Base-by-base conservation (phyloP, 2,888 invertebrate species). In the Ectobius pallidus region DNA sequence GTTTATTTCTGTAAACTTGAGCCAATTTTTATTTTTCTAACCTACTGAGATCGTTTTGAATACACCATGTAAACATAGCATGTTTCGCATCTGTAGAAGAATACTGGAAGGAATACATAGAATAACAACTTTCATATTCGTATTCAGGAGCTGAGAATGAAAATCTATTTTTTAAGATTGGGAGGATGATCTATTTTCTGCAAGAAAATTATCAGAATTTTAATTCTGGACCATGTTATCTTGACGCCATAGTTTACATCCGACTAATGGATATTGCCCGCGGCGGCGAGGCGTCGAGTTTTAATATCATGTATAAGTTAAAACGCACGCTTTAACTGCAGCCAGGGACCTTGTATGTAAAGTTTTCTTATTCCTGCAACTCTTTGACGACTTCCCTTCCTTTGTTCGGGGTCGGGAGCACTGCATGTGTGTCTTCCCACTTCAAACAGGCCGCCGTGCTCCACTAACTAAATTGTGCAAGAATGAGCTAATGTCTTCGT, bases 351-450 rank as follows among this genome's bases (percentile, higher is more conserved):
- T 30, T 30, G 52, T 52, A 25, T 22, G 52, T 52, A 52, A 25
- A 25, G 52, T 52, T n/a, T 52, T 52, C 52, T 52, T 30, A 30
- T 32, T 30, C 58, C 25, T 25, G 58, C 30, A 58, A 14, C 25
- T 30, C 58, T 58, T 58, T 58, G 58, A 58, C 16, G 30, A 58
- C n/a, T 6, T 16, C 25, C 52, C 52, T 52, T 52, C 52, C 25
- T n/a, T n/a, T n/a, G n/a, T n/a, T n/a, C n/a, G n/a, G n/a, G n/a
- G 25, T 3, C 52, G 22, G 52, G 14, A 22, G 3, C 52, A 34
- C 34, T 62, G 39, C 65, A 65, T 65, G 65, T 63, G 63, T 65
- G 65, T 65, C 44, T 42, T n/a, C 34, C 65, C 65, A 65, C 65
- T 65, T 65, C 65, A 65, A 65, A 65, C 65, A 65, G 16, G 14